phyloP scores from a whole-genome alignment of 2,797 vertebrate genomes.

The Eurystomus glaucurus region DNA sequence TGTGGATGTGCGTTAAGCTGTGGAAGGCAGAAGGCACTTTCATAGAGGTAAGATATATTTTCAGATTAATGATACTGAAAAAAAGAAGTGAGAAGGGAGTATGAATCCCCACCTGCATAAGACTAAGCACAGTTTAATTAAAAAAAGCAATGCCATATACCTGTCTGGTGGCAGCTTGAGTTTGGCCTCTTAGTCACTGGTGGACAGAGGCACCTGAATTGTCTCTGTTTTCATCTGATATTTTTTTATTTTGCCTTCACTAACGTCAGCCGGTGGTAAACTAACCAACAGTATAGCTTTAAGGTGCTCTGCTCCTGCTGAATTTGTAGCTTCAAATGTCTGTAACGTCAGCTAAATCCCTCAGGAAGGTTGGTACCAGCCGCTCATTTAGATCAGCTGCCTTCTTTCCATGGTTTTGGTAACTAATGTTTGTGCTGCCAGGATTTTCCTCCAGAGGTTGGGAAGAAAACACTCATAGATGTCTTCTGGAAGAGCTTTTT shows the following conservation, averaged over 20 bases:
- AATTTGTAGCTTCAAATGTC: not conserved
- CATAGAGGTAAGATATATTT: conserved; percentile 86
- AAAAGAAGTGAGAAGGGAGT: not conserved
- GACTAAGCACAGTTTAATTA: not conserved
- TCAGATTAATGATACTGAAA: not conserved
- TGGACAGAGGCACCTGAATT: not conserved
- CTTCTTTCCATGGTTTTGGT: not conserved
- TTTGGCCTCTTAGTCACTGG: not conserved
- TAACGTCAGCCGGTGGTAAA: not conserved
- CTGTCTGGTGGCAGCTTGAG: not conserved
- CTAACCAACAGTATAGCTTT: not conserved
- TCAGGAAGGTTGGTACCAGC: not conserved
- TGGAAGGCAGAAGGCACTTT: conserved; percentile 95
- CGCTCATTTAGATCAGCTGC: not conserved
- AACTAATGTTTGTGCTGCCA: not conserved
- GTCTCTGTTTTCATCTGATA: not conserved
- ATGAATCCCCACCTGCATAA: not conserved
- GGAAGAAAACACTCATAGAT: not conserved
- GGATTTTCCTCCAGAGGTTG: not conserved
- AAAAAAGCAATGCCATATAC: not conserved
- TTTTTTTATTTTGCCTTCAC: not conserved
- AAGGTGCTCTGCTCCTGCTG: not conserved
- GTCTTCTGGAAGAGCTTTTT: not conserved
- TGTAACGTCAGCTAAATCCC: not conserved
- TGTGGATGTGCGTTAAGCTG: conserved; percentile 91